A percentile compares a stretch with the other conserved stretches of the same genome.
These are phyloP conservation scores for Atrichornis clamosus DNA, from an alignment of 2,113 vertebrate species.

Conservation along the genomic window DNA sequence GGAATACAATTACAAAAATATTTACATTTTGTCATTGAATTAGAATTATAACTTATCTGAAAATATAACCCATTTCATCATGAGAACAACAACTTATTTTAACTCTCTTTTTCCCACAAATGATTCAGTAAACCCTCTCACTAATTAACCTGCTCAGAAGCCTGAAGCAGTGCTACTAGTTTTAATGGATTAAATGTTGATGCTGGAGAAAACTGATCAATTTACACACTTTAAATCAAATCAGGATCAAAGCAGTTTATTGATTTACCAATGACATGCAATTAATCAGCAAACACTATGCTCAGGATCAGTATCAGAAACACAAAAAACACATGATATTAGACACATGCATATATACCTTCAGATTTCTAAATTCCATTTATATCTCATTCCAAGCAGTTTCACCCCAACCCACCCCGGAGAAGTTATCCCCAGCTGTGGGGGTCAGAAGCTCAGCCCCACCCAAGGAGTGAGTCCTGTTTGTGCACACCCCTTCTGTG, in stretches of 20 bases:
- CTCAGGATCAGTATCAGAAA: not conserved
- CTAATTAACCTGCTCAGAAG: not conserved
- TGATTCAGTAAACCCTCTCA: not conserved
- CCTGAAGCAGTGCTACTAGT: not conserved
- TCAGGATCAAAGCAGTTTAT: not conserved
- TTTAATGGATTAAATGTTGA: not conserved
- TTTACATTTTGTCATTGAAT: not conserved
- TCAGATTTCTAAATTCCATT: not conserved
- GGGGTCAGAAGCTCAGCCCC: not conserved
- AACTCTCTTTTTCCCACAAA: not conserved
- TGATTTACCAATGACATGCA: not conserved
- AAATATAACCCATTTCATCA: not conserved
- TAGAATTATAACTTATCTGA: not conserved
- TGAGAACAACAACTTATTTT: not conserved
- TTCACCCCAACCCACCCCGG: fast-evolving
- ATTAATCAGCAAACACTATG: not conserved
- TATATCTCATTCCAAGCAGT: not conserved
- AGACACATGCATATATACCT: not conserved
- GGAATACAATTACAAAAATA: not conserved
- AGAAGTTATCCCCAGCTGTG: not conserved
- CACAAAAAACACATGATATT: not conserved
- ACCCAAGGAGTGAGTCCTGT: not conserved
- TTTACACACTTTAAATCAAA: not conserved
- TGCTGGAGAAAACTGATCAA: not conserved
- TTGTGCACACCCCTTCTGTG: no score